Base-by-base conservation (phyloP, 2,888 invertebrate genomes). In the Chesias legatella region DNA sequence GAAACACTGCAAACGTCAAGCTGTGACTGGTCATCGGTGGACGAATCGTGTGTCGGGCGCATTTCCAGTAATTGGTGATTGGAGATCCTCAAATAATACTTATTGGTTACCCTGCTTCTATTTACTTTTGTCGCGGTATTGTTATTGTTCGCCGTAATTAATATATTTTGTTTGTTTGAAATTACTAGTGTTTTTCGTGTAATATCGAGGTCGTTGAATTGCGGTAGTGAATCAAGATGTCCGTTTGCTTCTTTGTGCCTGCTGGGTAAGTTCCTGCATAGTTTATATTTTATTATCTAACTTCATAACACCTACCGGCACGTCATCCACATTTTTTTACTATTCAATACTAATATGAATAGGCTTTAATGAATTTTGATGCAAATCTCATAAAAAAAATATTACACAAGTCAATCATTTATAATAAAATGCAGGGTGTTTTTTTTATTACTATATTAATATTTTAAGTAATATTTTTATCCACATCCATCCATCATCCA, bases 161-260 rank as follows among this genome's bases (percentile, higher is more conserved):
- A 61, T 72, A 58, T 59, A 70, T 60, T 67, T 63, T 41, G 36
- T n/a, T n/a, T n/a, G n/a, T n/a, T n/a, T 52, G 40, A 43, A 46
- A 56, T 60, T 53, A 37, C 49, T 58, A 51, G 53, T 48, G 38
- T 50, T 60, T 49, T 45, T 56, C 56, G 51, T 40, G 37, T 60
- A 53, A 56, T 60, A 49, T 59, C 54, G 63, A 65, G 67, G 67
- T 69, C 62, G 60, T 49, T 54, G 60, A 53, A 56, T 63, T 58
- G 63, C 56, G 52, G 41, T 41, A 52, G 61, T 52, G 56, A 55
- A 61, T 73, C 88, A 89, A 88, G 73, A 92, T 92, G 91, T 93
- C 93, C 56, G 91, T 93, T 63, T 93, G 91, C 82, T 86, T 82
- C 81, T 93, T 92, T 75, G 91, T 93, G 61, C 92, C 92, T 77